Conservation (phyloP, 2,113 vertebrate species). For the Sterrhoptilus dennistouni region DNA sequence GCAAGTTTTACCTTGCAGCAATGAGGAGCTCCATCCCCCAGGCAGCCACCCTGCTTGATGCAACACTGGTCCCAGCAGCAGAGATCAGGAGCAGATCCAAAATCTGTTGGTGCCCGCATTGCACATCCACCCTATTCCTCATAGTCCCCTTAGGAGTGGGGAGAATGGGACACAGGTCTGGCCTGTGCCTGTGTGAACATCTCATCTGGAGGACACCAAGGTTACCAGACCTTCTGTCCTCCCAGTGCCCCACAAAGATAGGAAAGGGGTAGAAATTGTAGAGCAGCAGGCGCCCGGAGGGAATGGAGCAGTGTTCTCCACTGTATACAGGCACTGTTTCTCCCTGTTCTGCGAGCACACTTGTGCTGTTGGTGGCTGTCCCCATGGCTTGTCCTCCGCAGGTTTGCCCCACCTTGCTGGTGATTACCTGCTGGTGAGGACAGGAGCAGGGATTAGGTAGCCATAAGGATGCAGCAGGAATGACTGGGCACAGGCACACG, state of each 20-base stretch:
- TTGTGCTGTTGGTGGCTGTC: neutral
- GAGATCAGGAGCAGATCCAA: neutral
- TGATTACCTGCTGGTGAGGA: neutral
- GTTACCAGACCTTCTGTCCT: neutral
- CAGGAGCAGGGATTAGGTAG: neutral
- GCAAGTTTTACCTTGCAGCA: neutral
- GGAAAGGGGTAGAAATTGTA: neutral
- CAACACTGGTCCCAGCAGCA: neutral
- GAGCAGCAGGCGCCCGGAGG: neutral
- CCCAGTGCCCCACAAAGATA: neutral
- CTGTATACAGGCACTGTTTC: neutral
- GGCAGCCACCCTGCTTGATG: neutral
- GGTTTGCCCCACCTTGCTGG: neutral
- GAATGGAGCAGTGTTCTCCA: neutral
- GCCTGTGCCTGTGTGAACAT: neutral
- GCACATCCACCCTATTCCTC: neutral
- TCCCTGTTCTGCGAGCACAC: neutral
- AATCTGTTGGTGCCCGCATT: neutral
- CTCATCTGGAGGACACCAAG: neutral
- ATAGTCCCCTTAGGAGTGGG: neutral
- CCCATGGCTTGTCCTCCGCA: neutral
- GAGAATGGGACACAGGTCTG: neutral
- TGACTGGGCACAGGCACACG: neutral
- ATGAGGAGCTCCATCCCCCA: neutral
- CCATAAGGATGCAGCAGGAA: accelerated